These are phyloP conservation scores for Diarsia rubi DNA, from an alignment of 2,888 invertebrate genomes.

Conservation along the genomic window DNA sequence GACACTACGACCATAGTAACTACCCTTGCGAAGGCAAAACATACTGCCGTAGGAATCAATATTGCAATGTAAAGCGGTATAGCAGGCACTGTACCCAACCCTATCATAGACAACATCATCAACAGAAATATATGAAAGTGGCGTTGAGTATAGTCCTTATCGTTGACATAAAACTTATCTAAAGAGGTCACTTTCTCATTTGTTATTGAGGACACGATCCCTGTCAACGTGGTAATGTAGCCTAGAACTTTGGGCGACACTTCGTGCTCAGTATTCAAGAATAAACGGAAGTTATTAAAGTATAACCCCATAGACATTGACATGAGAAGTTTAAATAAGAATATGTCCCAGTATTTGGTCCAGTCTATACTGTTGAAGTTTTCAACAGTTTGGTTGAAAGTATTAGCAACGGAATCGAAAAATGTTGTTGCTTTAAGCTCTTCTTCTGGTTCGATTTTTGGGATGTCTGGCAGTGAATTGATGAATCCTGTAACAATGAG, in stretches of 20 bases:
- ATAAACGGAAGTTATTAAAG: constrained; percentile 86
- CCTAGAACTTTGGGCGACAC: constrained; percentile 88
- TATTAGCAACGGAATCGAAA: constrained; percentile 63
- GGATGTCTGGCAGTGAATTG: constrained; percentile 66
- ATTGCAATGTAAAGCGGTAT: constrained; percentile 80
- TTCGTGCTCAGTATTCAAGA: constrained; percentile 83
- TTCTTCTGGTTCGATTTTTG: constrained; percentile 50
- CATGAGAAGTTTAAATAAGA: constrained; percentile 87
- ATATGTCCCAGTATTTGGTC: constrained; percentile 88
- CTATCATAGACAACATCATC: constrained; percentile 81
- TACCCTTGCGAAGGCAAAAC: constrained; percentile 85
- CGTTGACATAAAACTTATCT: constrained; percentile 82
- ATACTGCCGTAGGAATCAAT: constrained; percentile 86
- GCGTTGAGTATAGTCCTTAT: constrained; percentile 80
- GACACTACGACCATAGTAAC: constrained; percentile 87
- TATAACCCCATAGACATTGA: constrained; percentile 87
- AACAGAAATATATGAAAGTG: constrained; percentile 85
- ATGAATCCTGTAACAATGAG: constrained; percentile 71
- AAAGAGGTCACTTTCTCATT: constrained; percentile 85
- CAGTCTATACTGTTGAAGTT: constrained; percentile 88
- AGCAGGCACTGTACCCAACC: constrained; percentile 81
- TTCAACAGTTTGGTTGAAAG: constrained; percentile 77
- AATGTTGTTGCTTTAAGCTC: constrained; percentile 62
- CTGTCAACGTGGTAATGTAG: constrained; percentile 89
- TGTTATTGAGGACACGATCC: constrained; percentile 82